Conservation (phyloP, 2,888 invertebrate genomes). For the Loripinus fragilis region DNA sequence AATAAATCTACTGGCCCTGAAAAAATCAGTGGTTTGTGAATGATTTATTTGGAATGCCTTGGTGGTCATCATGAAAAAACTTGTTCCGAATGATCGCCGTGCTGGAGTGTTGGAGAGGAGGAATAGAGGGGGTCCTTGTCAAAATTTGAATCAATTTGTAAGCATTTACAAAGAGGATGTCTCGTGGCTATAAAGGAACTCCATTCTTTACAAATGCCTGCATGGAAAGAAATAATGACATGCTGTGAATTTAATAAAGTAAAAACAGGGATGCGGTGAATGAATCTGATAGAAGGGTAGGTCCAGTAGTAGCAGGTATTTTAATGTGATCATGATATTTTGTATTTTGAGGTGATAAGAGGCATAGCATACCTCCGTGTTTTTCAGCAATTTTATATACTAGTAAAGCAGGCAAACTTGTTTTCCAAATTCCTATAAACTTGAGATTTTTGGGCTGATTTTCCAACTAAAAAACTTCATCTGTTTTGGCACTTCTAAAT, state of each 20-base stretch:
- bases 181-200: conserved; percentile 1
- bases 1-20: conserved; percentile 19
- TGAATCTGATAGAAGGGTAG: neutral
- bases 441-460: no score
- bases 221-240: neutral
- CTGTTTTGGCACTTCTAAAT: no score
- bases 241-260: conserved; percentile 15
- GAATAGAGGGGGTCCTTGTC: conserved; percentile 17
- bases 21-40: conserved; percentile 22
- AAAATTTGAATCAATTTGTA: conserved; percentile 15
- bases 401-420: no score
- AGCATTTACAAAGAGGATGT: conserved; percentile 4
- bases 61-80: conserved; percentile 25
- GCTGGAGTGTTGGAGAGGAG: neutral
- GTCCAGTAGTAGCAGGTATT: no score
- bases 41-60: conserved; percentile 23
- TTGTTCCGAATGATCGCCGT: conserved; percentile 1
- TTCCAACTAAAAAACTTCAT: no score
- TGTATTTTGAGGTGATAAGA: no score
- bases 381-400: no score
- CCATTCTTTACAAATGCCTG: neutral
- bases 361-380: no score
- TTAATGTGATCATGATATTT: no score
- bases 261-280: neutral
- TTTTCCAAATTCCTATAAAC: no score